Evolutionary conservation across 2,113 vertebrate genomes (phyloP).

Genomic region (Cyprinodon variegatus): DNA sequence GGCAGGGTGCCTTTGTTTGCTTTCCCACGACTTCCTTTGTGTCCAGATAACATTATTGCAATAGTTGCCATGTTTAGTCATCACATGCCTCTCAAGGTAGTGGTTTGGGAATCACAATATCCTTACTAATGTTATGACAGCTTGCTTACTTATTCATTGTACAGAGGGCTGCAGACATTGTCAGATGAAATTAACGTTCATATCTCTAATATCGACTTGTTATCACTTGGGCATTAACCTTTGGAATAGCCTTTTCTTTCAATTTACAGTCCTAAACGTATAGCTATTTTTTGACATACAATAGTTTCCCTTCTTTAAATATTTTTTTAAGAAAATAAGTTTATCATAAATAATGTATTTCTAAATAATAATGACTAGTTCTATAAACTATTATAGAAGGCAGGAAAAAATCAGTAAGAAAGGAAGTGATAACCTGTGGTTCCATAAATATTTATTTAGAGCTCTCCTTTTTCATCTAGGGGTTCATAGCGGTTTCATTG

Average conservation of each 20-base stretch:
- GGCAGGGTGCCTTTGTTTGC: slow-evolving; percentile 26
- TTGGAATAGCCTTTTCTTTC: slow-evolving; percentile 57
- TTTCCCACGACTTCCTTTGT: slow-evolving; percentile 31
- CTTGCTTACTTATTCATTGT: slow-evolving; percentile 59
- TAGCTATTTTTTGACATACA: slow-evolving; percentile 5
- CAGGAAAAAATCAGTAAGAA: slow-evolving; percentile 12
- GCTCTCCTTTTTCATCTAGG: slow-evolving; percentile 32
- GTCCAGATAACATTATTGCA: slow-evolving; percentile 33
- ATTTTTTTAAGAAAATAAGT: too few relatives aligned
- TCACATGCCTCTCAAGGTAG: slow-evolving; percentile 20
- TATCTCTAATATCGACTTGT: slow-evolving; percentile 57
- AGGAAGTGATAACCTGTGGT: slow-evolving; percentile 19
- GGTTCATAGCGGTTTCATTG: slow-evolving; percentile 47
- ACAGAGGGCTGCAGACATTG: slow-evolving; percentile 58
- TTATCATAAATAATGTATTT: not conserved
- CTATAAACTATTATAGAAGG: not conserved
- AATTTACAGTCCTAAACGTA: slow-evolving; percentile 37
- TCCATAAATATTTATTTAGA: slow-evolving; percentile 10
- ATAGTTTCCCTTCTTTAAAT: not conserved
- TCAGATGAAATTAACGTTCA: slow-evolving; percentile 62
- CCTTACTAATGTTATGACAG: slow-evolving; percentile 66
- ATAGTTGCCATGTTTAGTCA: slow-evolving; percentile 25
- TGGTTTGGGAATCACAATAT: slow-evolving; percentile 48
- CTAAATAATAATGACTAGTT: not conserved
- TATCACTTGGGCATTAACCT: slow-evolving; percentile 53